phyloP scores from a whole-genome alignment of 2,888 invertebrate genomes.

The Alentia gelatinosa region DNA sequence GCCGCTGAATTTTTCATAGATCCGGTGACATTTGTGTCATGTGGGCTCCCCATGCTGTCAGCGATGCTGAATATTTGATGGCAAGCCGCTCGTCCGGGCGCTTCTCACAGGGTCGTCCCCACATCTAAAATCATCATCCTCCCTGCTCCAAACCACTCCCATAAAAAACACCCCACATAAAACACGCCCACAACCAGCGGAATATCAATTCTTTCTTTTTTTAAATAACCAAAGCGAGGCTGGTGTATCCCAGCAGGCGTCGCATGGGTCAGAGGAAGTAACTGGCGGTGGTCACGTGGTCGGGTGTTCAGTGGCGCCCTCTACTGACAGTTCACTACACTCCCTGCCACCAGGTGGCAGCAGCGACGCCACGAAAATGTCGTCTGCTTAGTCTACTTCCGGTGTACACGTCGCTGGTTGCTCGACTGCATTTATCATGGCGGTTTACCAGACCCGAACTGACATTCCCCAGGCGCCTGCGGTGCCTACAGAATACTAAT shows the following conservation, averaged over 20 bases:
- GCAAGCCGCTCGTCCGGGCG: neutral
- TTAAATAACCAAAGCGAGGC: too few relatives aligned
- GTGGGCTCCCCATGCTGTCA: neutral
- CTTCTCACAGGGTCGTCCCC: neutral
- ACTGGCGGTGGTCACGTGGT: neutral
- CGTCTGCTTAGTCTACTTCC: conserved; percentile 18
- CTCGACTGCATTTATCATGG: neutral
- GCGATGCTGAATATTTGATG: neutral
- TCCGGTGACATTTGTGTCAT: conserved; percentile 30
- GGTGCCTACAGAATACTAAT: neutral
- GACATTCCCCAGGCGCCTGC: neutral
- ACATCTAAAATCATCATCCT: neutral
- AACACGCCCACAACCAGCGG: too few relatives aligned
- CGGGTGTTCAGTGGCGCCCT: neutral
- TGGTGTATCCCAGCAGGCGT: too few relatives aligned
- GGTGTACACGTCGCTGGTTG: neutral
- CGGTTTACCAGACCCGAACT: neutral
- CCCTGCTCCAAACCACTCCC: neutral
- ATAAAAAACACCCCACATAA: neutral
- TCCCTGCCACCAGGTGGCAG: neutral
- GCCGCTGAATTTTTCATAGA: neutral
- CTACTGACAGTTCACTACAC: neutral
- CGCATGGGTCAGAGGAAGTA: neutral
- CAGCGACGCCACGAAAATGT: neutral
- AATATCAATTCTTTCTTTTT: neutral